Conservation (phyloP, 2,113 vertebrate genomes). For the Boulengeromyrus knoepffleri region DNA sequence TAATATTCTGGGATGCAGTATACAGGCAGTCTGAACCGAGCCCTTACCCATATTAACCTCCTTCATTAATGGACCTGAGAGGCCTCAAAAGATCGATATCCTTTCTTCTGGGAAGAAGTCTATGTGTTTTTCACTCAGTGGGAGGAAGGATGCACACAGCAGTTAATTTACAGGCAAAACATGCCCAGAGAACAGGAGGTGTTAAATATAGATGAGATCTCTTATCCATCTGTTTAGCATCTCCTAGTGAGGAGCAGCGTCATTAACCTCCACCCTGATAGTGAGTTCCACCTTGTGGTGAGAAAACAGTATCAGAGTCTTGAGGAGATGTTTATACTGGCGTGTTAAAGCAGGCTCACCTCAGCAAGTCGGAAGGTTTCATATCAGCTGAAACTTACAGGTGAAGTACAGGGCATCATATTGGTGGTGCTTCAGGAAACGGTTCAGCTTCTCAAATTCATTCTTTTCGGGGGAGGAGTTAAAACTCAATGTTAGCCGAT, state of each 20-base stretch:
- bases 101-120: not conserved
- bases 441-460: not conserved
- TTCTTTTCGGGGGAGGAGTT: not conserved
- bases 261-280: not conserved
- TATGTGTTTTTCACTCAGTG: not conserved
- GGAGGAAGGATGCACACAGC: not conserved
- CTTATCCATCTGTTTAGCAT: not conserved
- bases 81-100: not conserved
- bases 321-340: not conserved
- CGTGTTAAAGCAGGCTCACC: not conserved
- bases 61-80: not conserved
- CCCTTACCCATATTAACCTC: not conserved
- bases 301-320: not conserved
- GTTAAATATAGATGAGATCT: not conserved
- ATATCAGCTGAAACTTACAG: not conserved
- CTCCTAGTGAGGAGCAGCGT: not conserved
- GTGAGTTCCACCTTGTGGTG: not conserved
- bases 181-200: not conserved
- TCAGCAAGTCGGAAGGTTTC: not conserved
- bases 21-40: not conserved
- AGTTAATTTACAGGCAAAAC: not conserved
- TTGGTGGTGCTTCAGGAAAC: not conserved
- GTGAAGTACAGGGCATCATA: not conserved
- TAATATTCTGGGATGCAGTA: not conserved
- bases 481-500: not conserved